Evolutionary conservation across 1,140 invertebrate species (phyloP).

Genomic region (Aplysia californica): DNA sequence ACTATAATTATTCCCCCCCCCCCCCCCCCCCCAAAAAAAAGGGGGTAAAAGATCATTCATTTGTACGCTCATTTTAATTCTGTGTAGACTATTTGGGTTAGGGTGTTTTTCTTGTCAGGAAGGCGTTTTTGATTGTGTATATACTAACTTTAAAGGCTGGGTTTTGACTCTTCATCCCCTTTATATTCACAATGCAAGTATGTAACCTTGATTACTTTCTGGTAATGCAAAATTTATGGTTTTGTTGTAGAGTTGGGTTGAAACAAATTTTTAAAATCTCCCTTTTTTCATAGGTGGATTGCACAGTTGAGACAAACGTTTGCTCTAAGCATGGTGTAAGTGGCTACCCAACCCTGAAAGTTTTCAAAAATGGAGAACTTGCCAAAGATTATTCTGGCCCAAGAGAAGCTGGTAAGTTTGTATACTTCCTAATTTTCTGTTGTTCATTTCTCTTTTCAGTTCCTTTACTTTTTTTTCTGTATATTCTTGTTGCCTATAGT

Average conservation of each 20-base stretch:
- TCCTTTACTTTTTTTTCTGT: too few relatives aligned
- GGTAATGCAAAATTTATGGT: background rate
- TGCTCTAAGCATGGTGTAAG: conserved; percentile 92
- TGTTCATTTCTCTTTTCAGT: background rate
- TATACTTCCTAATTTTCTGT: background rate
- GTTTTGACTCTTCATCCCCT: background rate
- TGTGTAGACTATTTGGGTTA: too few relatives aligned
- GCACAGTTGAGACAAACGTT: conserved; percentile 84
- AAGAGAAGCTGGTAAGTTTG: conserved; percentile 85
- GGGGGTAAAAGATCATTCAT: too few relatives aligned
- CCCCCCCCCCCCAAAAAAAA: too few relatives aligned
- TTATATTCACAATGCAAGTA: background rate
- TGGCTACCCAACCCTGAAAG: conserved; percentile 98
- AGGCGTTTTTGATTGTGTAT: background rate
- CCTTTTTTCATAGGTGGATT: conserved; percentile 80
- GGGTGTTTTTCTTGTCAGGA: background rate
- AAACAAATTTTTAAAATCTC: background rate
- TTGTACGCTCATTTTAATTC: too few relatives aligned
- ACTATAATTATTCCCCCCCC: too few relatives aligned
- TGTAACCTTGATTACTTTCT: background rate
- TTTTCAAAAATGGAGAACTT: conserved; percentile 90
- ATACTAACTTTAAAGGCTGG: background rate
- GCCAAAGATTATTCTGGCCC: conserved; percentile 95
- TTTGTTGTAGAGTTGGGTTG: background rate
- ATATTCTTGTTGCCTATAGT: too few relatives aligned